Conservation (phyloP, 2,113 vertebrate genomes). For the Sylvilagus bachmani region DNA sequence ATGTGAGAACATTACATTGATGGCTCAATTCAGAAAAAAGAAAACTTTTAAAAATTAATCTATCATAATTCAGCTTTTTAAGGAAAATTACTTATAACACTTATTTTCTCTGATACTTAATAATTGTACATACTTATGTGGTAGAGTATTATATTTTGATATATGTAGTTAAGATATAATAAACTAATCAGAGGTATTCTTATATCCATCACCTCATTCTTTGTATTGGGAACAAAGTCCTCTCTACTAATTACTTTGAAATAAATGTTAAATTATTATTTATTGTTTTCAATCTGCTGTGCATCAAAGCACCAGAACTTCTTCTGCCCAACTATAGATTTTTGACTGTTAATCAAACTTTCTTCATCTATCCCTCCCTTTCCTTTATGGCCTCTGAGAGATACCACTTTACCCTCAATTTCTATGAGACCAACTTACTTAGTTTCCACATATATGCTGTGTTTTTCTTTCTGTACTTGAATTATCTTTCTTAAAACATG, state of each 20-base stretch:
- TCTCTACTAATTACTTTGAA: neutral
- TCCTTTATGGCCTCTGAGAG: neutral
- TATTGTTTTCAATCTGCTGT: neutral
- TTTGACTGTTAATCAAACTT: neutral
- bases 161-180: neutral
- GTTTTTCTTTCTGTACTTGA: neutral
- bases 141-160: neutral
- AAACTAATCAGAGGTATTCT: neutral
- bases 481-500: neutral
- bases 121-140: neutral
- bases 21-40: neutral
- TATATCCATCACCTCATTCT: neutral
- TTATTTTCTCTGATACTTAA: neutral
- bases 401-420: neutral
- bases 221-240: neutral
- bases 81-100: neutral
- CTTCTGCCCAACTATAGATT: neutral
- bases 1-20: neutral
- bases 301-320: neutral
- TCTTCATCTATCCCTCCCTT: no score
- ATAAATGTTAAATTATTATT: neutral
- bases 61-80: constrained; percentile 33
- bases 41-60: neutral
- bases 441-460: neutral
- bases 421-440: neutral